Conservation (phyloP, 2,113 vertebrate genomes). For the Plecturocebus donacophilus region DNA sequence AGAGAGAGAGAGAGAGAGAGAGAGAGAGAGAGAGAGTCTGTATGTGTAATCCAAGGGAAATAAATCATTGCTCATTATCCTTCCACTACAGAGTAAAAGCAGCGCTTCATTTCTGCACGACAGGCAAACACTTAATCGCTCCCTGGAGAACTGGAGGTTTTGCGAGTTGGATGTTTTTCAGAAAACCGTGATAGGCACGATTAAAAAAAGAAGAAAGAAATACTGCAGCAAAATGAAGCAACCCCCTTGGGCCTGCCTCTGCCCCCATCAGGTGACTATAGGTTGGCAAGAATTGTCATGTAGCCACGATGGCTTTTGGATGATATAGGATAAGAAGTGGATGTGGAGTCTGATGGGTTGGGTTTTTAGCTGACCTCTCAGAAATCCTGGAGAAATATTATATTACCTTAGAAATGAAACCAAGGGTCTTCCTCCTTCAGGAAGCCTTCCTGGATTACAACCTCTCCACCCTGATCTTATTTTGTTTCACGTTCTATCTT, state of each 20-base stretch:
- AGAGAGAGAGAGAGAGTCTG: background rate
- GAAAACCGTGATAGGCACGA: constrained; percentile 72
- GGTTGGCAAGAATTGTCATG: background rate
- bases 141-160: constrained; percentile 79
- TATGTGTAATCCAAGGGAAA: constrained; percentile 78
- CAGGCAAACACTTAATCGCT: constrained; percentile 81
- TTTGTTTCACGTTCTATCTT: background rate
- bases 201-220: constrained; percentile 71
- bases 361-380: background rate
- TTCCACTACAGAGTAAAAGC: constrained; percentile 83
- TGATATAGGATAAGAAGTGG: background rate
- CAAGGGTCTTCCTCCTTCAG: background rate
- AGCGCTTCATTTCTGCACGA: constrained; percentile 81
- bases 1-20: too few species aligned
- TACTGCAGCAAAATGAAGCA: constrained; percentile 74
- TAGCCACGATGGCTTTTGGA: background rate
- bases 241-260: background rate
- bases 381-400: background rate
- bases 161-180: constrained; percentile 80
- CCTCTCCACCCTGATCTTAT: background rate
- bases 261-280: background rate
- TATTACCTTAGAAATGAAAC: background rate
- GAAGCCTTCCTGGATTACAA: constrained; percentile 1
- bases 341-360: background rate
- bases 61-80: constrained; percentile 88